Conservation (phyloP, 2,113 vertebrate genomes). For the Pao palembangensis region DNA sequence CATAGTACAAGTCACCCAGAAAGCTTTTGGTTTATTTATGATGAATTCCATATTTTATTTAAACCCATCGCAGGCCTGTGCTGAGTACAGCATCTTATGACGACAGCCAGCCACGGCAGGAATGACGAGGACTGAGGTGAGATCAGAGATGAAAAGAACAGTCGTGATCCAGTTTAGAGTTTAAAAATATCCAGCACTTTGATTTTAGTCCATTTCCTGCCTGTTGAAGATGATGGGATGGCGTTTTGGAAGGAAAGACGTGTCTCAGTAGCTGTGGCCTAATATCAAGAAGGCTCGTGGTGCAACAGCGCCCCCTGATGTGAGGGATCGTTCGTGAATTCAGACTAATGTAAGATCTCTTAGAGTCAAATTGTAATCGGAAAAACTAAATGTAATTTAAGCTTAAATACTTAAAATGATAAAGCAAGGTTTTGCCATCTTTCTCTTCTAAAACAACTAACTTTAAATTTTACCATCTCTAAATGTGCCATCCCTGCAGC, state of each 20-base stretch:
- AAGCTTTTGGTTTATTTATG: conserved; percentile 11
- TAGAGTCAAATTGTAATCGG: too few species aligned
- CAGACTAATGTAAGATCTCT: too few species aligned
- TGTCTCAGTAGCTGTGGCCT: not conserved
- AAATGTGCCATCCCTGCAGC: conserved; percentile 13
- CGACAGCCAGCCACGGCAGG: conserved; percentile 5
- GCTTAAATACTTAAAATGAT: not conserved
- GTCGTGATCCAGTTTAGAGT: conserved; percentile 19
- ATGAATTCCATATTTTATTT: conserved; percentile 50
- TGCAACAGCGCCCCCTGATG: conserved; percentile 68
- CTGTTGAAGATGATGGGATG: conserved; percentile 31
- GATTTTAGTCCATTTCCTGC: conserved; percentile 39
- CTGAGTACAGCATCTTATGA: not conserved
- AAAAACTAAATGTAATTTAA: not conserved
- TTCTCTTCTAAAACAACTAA: conserved; percentile 53
- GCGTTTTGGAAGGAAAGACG: conserved; percentile 44
- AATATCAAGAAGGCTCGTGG: conserved; percentile 1
- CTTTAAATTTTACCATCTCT: conserved; percentile 15
- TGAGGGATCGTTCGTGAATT: too few species aligned
- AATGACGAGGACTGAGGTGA: conserved; percentile 14
- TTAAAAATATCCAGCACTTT: conserved; percentile 41
- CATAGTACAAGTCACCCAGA: conserved; percentile 23
- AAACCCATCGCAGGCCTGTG: conserved; percentile 9
- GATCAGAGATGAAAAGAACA: conserved; percentile 25
- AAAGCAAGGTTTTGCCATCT: too few species aligned